Evolutionary conservation across 2,113 vertebrate species (phyloP).

Genomic region (Pongo pygmaeus): DNA sequence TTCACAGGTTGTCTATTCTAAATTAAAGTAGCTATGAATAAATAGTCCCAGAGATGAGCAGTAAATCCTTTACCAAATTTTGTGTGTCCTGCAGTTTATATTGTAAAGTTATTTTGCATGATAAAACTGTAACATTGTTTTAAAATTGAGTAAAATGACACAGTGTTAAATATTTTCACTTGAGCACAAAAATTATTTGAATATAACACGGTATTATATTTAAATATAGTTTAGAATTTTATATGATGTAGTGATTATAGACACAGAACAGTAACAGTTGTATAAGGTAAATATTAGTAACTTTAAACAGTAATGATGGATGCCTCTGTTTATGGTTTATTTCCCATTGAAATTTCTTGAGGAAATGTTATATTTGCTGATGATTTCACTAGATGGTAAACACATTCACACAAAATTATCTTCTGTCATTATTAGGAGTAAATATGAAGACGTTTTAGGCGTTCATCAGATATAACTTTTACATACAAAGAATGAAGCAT

Average conservation of each 20-base stretch:
- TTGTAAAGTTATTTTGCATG: not conserved
- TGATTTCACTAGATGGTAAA: not conserved
- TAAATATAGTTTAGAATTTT: not conserved
- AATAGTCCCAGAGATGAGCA: not conserved
- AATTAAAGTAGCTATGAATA: constrained; percentile 18
- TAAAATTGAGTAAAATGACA: constrained; percentile 2
- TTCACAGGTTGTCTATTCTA: not conserved
- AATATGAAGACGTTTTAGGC: not conserved
- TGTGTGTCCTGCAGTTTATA: not conserved
- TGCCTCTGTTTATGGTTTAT: not conserved
- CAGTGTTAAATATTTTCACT: not conserved
- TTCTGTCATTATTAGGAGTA: not conserved
- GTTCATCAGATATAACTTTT: not conserved
- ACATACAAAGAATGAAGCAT: not conserved
- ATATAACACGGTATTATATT: not conserved
- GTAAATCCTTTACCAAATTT: constrained; percentile 14
- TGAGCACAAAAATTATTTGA: not conserved
- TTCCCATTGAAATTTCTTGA: not conserved
- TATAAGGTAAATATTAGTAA: not conserved
- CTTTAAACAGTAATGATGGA: not conserved
- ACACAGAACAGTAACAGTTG: not conserved
- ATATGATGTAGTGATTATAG: not conserved
- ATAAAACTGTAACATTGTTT: constrained; percentile 8
- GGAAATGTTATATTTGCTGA: not conserved
- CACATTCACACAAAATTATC: not conserved